Base-by-base conservation (phyloP, 1,140 invertebrate genomes). In the Caenorhabditis latens region DNA sequence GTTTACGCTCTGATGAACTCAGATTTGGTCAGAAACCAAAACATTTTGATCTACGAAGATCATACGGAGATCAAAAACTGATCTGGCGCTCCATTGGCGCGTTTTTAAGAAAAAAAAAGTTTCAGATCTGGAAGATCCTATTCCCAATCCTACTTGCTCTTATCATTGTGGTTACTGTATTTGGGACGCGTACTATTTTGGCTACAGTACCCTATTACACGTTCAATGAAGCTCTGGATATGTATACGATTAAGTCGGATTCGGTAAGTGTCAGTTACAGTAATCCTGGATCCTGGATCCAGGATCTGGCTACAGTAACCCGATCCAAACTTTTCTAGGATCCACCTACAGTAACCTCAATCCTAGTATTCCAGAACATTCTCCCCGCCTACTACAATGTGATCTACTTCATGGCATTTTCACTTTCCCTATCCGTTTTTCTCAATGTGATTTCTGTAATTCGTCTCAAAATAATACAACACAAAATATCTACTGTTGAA, bases 351-450 rank as follows among this genome's bases (percentile, higher is more conserved):
- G 32, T 32, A 32, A 0, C 32, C 32, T 32, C 32, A 32, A 32
- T 32, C 32, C 32, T 14, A 40, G 2, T 40, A 6, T 65, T 65
- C 32, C 32, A 65, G 40, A 71, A 71, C 42, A 71, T 71, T n/a
- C 65, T 71, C 0, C 65, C 65, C 2, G 65, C 65, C 42, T 71
- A 71, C 65, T 71, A 71, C 65, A 71, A 71, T 19, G 42, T 71
- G 40, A 19, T 71, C 40, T 71, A 71, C 24, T 71, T 71, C 42
- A 71, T 71, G 65, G 65, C 65, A 9, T 71, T 71, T 46, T 43
- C 65, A 71, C 42, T 71, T 32, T 14, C 65, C 13, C 9, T n/a
- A 4, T 71, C 65, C 7, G 42, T 71, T 9, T 71, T 71, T 46
- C 11, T 71, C 8, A 71, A 71, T 71, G 8, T 43, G 1, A 43